phyloP scores from a whole-genome alignment of 2,797 vertebrate species.

The Sternotherus odoratus region DNA sequence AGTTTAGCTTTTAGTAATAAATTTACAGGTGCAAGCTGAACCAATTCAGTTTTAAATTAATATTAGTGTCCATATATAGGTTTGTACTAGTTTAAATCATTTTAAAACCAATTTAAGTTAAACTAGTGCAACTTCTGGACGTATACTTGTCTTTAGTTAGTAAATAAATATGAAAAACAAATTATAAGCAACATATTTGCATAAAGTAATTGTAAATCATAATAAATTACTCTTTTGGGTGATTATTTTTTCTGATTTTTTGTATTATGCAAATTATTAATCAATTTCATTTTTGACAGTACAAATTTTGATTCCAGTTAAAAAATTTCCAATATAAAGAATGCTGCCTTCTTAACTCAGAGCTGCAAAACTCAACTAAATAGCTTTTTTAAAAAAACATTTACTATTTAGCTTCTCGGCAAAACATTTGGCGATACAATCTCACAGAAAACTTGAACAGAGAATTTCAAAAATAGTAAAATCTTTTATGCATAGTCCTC shows the following conservation, averaged over 20 bases:
- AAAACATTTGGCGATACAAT: neutral
- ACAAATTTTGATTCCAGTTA: neutral
- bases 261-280: neutral
- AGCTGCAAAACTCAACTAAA: neutral
- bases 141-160: neutral
- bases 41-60: neutral
- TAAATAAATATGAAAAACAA: neutral
- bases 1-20: neutral
- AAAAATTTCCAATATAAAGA: neutral
- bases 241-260: neutral
- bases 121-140: neutral
- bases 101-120: conserved; percentile 1
- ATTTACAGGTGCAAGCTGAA: neutral
- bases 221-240: neutral
- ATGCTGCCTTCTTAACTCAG: neutral
- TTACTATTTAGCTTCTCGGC: neutral
- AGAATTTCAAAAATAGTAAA: neutral
- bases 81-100: neutral
- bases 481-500: neutral
- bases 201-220: neutral
- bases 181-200: neutral
- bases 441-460: neutral
- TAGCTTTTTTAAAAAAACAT: neutral
- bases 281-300: neutral
- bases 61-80: neutral